Evolutionary conservation across 2,113 vertebrate species (phyloP).

Genomic region (Mixornis gularis): DNA sequence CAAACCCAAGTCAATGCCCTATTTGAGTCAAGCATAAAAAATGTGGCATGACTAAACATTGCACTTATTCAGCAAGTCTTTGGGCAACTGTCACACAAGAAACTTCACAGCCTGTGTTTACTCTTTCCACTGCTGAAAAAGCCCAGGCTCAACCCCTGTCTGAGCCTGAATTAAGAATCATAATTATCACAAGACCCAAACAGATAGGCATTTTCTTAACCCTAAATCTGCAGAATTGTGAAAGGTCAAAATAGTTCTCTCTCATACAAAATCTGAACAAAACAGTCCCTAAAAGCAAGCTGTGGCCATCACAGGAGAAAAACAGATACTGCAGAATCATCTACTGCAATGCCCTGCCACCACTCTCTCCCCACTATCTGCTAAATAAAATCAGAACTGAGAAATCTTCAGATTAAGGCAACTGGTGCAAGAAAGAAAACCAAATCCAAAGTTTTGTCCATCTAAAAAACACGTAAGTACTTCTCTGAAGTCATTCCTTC

Average conservation of each 20-base stretch:
- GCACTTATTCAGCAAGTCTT: background rate
- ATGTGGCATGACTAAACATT: background rate
- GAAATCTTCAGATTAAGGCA: background rate
- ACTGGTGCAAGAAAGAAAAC: fast-evolving
- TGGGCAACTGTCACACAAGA: background rate
- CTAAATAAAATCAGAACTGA: background rate
- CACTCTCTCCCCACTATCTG: background rate
- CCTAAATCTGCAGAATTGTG: background rate
- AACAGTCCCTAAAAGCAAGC: background rate
- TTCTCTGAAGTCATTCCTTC: background rate
- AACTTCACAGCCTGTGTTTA: background rate
- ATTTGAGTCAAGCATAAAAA: background rate
- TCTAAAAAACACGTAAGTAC: background rate
- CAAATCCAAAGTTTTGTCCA: background rate
- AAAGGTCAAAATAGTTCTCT: background rate
- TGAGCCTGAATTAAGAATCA: background rate
- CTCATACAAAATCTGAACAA: background rate
- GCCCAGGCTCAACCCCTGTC: background rate
- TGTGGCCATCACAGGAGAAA: background rate
- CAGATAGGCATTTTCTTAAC: background rate
- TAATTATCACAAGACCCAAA: background rate
- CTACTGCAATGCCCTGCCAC: background rate
- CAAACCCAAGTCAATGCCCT: background rate
- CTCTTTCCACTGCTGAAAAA: background rate
- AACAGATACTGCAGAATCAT: background rate